Evolutionary conservation across 2,888 invertebrate species (phyloP), one percentile per base, ranked within the genome.

Genomic region (Cyclophora albipunctata): DNA sequence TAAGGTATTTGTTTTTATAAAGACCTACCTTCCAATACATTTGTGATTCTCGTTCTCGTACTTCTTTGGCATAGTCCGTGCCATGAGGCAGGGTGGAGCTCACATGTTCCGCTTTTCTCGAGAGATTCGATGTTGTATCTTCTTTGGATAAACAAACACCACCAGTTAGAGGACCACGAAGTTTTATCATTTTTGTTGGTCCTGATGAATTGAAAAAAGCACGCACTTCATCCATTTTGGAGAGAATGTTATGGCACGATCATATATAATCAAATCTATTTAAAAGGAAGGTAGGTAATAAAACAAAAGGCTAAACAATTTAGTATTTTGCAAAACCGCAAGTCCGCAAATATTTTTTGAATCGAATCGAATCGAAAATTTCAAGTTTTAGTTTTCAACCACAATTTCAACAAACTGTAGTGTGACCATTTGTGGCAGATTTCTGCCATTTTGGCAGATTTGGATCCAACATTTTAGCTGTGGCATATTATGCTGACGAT

Each of bases 201-300:
- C 66, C 54, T 3, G 85, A 78, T 57, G 78, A 71, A 46, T 76
- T 77, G 51, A 82, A 78, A 73, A 85, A 88, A 3, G 71, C 66
- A 47, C 71, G 63, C 40, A 89, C 42, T 58, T 88, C 89, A n/a
- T 89, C 86, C 89, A 82, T 81, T 55, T 47, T 46, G 20, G 20
- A 20, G 20, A 20, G n/a, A 45, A 49, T 20, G 2, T 1, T 42
- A 20, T 20, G 20, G 20, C 20, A 20, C 20, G 20, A 20, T 20
- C 20, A 34, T 5, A 46, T n/a, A 40, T 7, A 51, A 48, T 33
- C 7, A 46, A 40, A 45, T 46, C 34, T 42, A 42, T 50, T 46
- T 7, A 34, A 44, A 49, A 33, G 20, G 20, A 20, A 20, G 20
- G 20, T 20, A 20, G 20, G 20, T 20, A 20, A 20, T 20, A 20